Evolutionary conservation across 2,797 vertebrate species (phyloP), one percentile per base, ranked within the genome.

Genomic region (Muscicapa comitata): DNA sequence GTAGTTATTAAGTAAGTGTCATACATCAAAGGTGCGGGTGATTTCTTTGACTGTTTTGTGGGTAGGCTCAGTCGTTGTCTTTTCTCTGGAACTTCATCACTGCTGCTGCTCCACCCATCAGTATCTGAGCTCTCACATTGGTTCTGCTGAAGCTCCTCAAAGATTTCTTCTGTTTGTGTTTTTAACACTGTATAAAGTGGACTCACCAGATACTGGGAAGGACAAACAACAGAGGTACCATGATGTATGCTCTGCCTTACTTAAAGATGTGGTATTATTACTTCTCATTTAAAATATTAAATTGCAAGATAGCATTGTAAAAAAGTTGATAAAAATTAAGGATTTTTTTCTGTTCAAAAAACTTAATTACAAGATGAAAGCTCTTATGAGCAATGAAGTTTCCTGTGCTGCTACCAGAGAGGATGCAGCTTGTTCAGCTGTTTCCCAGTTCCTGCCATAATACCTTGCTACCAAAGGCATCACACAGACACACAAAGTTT

Each of bases 131-230:
- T 92, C 47, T 97, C 91, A 42, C 87, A 78, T 50, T 97, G 94
- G 47, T 68, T 87, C 76, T 86, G 84, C 86, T 73, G 96, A 45
- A 94, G 82, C 45, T 98, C 98, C 92, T 98, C 97, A 63, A 97
- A 84, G 85, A 98, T 95, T 68, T 96, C 86, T 74, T 97, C 93
- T 3, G 96, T 96, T 95, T 99, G 98, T 8, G 98, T 97, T 97
- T 98, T 98, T 45, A 99, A 95, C 0, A 98, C 98, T 26, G 97
- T 96, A 94, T 97, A 98, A 78, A 99, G 98, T 74, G 98, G 99
- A 24, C 98, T 98, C 95, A 99, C 97, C 23, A 99, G 97, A 73
- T 98, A 98, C 99, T 99, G 96, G 55, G 68, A 96, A 7, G 66
- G 55, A 96, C 17, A 86, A 65, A 94, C 16, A 72, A 70, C 72